Percentiles rank a stretch among this genome's conserved stretches.
phyloP scores from a whole-genome alignment of 2,113 vertebrate genomes.

The Dinomys branickii region DNA sequence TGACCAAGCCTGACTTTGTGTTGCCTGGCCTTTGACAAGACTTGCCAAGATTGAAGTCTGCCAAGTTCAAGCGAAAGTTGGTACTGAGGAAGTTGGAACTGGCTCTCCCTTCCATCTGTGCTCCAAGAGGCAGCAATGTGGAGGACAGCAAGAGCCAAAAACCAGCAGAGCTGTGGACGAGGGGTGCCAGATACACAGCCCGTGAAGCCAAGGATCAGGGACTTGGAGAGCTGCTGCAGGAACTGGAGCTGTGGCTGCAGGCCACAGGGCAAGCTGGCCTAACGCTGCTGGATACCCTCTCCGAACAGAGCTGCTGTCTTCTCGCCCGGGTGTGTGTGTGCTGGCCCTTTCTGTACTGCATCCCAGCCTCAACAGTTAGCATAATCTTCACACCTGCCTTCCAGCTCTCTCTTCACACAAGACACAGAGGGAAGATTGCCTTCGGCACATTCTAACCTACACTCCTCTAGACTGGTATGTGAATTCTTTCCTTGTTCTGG shows the following conservation, averaged over 20 bases:
- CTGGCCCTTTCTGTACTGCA: not conserved
- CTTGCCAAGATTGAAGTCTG: not conserved
- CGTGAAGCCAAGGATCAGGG: not conserved
- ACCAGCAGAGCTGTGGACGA: not conserved
- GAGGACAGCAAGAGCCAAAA: slow-evolving; percentile 52
- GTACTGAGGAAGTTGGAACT: slow-evolving; percentile 48
- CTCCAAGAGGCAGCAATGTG: slow-evolving; percentile 17
- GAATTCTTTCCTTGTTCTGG: not conserved
- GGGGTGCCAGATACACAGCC: slow-evolving; percentile 28
- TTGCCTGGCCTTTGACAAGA: not conserved
- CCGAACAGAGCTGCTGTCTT: not conserved
- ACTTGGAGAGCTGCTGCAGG: slow-evolving; percentile 8
- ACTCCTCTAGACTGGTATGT: not conserved
- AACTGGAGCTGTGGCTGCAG: not conserved
- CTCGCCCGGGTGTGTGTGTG: not conserved
- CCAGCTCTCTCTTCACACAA: not conserved
- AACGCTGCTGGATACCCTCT: slow-evolving; percentile 25
- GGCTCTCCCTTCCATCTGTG: slow-evolving; percentile 41
- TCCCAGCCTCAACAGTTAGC: not conserved
- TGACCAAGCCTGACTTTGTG: not conserved
- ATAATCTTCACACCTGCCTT: not conserved
- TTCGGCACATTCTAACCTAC: not conserved
- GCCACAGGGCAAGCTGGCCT: slow-evolving; percentile 46
- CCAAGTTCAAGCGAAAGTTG: slow-evolving; percentile 43
- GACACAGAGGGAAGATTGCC: not conserved